Conservation (phyloP, 2,797 vertebrate genomes). For the Tamandua tetradactyla region DNA sequence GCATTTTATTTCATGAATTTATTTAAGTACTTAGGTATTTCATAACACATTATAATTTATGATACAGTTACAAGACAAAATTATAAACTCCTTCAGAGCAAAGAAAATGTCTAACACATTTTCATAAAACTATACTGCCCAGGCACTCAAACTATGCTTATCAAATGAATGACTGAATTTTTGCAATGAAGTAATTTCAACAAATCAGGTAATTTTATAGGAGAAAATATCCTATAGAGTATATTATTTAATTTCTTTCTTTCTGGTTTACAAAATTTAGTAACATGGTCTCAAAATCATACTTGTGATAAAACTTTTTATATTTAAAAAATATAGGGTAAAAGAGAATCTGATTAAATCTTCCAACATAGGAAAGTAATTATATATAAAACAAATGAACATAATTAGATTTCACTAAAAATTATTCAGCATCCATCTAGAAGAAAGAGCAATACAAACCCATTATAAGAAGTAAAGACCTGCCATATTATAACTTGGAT, state of each 20-base stretch:
- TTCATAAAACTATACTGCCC: background rate
- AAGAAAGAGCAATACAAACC: background rate
- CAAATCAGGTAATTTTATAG: background rate
- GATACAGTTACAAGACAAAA: background rate
- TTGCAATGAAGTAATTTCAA: background rate
- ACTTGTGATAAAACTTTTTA: background rate
- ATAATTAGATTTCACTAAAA: conserved; percentile 7
- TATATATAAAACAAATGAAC: background rate
- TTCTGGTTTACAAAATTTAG: background rate
- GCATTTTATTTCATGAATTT: background rate
- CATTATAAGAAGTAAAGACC: background rate
- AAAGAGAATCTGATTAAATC: background rate
- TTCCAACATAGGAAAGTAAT: background rate
- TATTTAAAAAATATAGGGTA: background rate
- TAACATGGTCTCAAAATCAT: background rate
- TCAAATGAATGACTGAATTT: background rate
- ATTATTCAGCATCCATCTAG: background rate
- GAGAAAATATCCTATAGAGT: conserved; percentile 19
- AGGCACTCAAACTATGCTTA: background rate
- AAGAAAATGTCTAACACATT: background rate
- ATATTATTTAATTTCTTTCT: too few species aligned
- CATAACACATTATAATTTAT: background rate
- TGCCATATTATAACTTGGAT: background rate
- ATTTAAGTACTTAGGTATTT: conserved; percentile 4
- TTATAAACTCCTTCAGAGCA: background rate